Base-by-base conservation (phyloP, 35 echinoderm and acorn worm genomes). In the Acanthaster planci region DNA sequence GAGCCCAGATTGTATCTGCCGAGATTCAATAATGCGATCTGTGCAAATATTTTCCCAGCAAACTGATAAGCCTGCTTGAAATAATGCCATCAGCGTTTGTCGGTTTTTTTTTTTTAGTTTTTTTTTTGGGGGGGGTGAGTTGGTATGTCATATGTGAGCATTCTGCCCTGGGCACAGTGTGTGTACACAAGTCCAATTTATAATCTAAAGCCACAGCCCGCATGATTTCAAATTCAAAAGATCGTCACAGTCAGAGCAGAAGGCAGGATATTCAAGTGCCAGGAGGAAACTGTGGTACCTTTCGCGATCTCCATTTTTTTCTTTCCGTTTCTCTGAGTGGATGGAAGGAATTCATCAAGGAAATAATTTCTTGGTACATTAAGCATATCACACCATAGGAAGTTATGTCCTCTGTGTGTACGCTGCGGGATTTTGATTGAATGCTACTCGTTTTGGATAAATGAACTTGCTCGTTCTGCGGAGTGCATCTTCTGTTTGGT, bases 11-110 rank as follows among this genome's bases (percentile, higher is more conserved):
- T 68, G 60, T 68, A 68, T 68, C 60, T 8, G 23, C 23, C 8
- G 23, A 68, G 23, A 68, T 31, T 68, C 23, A 26, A 31, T 68
- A 31, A 68, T 68, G 23, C 23, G 23, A 26, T 0, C 7, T 68
- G 60, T 31, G 60, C 60, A 68, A 68, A 68, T 68, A 68, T 68
- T 68, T 30, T 34, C 60, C 23, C 60, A 68, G 60, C 23, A 68
- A 34, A 68, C 60, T 68, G 60, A 68, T 68, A 68, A 68, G 60
- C 19, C 19, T 31, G 60, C 23, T 68, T 68, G 5, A 34, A 34
- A 12, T 68, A 68, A 22, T 68, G 60, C 60, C 15, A 19, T 68
- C 60, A 27, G 23, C 23, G 60, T 68, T 68, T 68, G 60, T 68
- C 29, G 15, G 60, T 68, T 68, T 12, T 12, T n/a, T 64, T n/a